A percentile compares a stretch with the other conserved stretches of the same genome.
Evolutionary conservation across 1,140 invertebrate genomes (phyloP).

Genomic region (Pseudomyrmex gracilis): DNA sequence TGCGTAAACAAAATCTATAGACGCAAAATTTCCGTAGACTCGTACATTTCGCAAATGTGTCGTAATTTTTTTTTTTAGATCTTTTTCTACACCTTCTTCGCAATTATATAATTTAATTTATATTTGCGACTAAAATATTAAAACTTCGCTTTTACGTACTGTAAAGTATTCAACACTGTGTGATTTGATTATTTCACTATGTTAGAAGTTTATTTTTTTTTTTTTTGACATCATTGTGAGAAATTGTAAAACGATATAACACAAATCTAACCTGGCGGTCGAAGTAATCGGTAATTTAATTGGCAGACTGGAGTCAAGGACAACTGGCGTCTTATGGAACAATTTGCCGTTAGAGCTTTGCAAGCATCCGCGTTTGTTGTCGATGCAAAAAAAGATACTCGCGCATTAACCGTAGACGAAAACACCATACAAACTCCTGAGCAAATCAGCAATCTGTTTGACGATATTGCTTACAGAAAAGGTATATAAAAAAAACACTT

Average conservation of each 20-base stretch:
- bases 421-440: conserved; percentile 88
- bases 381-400: conserved; percentile 89
- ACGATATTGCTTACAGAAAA: conserved; percentile 92
- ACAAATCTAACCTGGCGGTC: neutral
- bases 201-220: neutral
- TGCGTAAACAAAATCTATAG: neutral
- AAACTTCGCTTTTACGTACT: too few relatives aligned
- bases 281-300: neutral
- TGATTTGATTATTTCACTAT: neutral
- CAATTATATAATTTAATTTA: too few relatives aligned
- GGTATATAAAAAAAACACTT: conserved; percentile 76
- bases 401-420: conserved; percentile 88
- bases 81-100: too few relatives aligned
- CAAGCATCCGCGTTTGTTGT: conserved; percentile 88
- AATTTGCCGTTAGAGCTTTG: conserved; percentile 90
- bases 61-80: too few relatives aligned
- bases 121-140: too few relatives aligned
- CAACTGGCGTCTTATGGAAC: conserved; percentile 92
- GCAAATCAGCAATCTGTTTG: conserved; percentile 92
- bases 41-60: too few relatives aligned
- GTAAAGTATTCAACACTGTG: too few relatives aligned
- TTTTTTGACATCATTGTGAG: too few relatives aligned
- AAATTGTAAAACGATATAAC: neutral
- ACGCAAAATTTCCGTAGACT: neutral
- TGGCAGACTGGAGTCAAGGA: conserved; percentile 84